A percentile compares a stretch with the other conserved stretches of the same genome.
These are phyloP conservation scores for Choloepus hoffmanni DNA, from an alignment of 2,113 vertebrate species.

Conservation along the genomic window DNA sequence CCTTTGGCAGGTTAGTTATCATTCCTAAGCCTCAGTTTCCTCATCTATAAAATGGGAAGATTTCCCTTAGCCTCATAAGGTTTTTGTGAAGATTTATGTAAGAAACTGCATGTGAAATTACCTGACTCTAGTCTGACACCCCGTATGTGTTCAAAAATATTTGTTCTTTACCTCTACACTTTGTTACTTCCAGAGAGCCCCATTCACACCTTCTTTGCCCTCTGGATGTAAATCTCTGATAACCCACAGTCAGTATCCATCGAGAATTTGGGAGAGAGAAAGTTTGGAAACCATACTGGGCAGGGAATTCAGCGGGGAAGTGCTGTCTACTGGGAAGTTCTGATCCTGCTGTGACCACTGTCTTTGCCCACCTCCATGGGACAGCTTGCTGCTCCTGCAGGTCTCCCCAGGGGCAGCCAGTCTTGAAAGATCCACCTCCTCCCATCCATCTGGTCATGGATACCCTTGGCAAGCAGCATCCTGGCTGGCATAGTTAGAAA, in stretches of 20 bases:
- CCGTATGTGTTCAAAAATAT: slow-evolving; percentile 43
- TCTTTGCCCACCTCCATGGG: not conserved
- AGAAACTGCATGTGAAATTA: not conserved
- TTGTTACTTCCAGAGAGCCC: not conserved
- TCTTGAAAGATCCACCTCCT: not conserved
- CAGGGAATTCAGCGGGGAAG: not conserved
- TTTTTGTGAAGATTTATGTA: not conserved
- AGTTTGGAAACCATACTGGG: not conserved
- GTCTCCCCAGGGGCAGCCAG: not conserved
- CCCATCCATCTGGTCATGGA: not conserved
- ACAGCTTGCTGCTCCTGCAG: not conserved
- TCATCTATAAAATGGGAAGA: slow-evolving; percentile 5
- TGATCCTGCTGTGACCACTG: not conserved
- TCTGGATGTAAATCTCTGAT: not conserved
- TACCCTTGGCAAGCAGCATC: not conserved
- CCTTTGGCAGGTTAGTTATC: not conserved
- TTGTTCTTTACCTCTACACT: not conserved
- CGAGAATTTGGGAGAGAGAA: not conserved
- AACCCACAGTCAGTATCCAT: not conserved
- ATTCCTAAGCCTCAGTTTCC: not conserved
- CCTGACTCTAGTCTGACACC: not conserved
- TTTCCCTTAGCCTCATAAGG: not conserved
- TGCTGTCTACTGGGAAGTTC: not conserved
- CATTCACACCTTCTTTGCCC: not conserved
- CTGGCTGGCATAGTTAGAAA: not conserved